phyloP scores from a whole-genome alignment of 2,797 vertebrate genomes.

The Discoglossus pictus region DNA sequence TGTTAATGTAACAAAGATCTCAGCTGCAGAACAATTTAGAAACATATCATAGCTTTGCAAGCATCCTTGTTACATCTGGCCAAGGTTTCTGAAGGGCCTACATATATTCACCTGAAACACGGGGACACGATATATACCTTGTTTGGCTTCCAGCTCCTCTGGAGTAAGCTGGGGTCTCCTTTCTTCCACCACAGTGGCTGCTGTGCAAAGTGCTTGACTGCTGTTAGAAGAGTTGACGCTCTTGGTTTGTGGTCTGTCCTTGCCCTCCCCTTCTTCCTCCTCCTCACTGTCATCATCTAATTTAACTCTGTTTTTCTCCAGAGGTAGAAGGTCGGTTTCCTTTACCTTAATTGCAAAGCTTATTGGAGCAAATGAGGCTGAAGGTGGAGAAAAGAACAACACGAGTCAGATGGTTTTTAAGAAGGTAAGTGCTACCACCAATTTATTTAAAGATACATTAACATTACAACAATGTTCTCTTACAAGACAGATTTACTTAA shows the following conservation, averaged over 20 bases:
- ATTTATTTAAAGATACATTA: too few species aligned
- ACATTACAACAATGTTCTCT: too few species aligned
- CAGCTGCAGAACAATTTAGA: too few species aligned
- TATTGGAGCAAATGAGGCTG: constrained; percentile 96
- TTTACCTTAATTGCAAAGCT: constrained; percentile 96
- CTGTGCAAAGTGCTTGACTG: constrained; percentile 57
- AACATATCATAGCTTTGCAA: too few species aligned
- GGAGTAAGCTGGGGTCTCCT: constrained; percentile 84
- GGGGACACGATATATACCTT: constrained; percentile 74
- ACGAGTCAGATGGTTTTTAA: too few species aligned
- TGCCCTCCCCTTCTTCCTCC: constrained; percentile 76
- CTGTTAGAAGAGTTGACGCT: constrained; percentile 53
- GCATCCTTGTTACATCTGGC: too few species aligned
- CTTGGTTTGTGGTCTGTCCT: constrained; percentile 73
- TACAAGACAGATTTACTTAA: too few species aligned
- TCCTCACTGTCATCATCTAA: constrained; percentile 95
- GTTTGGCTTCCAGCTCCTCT: constrained; percentile 94
- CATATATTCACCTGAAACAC: too few species aligned
- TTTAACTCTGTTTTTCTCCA: constrained; percentile 95
- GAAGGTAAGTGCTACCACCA: too few species aligned
- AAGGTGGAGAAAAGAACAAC: constrained; percentile 50
- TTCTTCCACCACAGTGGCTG: constrained; percentile 74
- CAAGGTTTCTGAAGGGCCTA: too few species aligned
- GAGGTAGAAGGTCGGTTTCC: constrained; percentile 91
- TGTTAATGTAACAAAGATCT: too few species aligned